A percentile compares a stretch with the other conserved stretches of the same genome.
phyloP scores from a whole-genome alignment of 2,888 invertebrate genomes.

The Lordiphosa andalusiaca region DNA sequence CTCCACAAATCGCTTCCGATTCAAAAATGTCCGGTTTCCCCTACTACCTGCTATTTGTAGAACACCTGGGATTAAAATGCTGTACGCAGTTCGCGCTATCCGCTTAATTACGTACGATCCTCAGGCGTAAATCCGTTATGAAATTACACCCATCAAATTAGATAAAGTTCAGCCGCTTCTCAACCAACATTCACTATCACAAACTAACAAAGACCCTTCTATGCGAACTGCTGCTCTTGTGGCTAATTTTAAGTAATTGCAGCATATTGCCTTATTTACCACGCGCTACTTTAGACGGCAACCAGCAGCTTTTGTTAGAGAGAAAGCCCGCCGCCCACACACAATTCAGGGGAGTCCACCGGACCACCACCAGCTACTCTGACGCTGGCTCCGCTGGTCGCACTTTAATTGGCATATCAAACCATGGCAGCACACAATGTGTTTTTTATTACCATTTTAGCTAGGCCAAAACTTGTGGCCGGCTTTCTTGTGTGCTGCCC shows the following conservation, averaged over 20 bases:
- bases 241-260: slow-evolving; percentile 69
- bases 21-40: too few relatives aligned
- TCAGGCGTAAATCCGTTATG: too few relatives aligned
- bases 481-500: slow-evolving; percentile 52
- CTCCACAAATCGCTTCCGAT: too few relatives aligned
- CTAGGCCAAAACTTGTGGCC: slow-evolving; percentile 47
- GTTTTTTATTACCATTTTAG: slow-evolving; percentile 56
- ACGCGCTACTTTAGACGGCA: slow-evolving; percentile 27
- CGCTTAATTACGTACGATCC: too few relatives aligned
- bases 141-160: too few relatives aligned
- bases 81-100: too few relatives aligned
- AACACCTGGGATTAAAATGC: too few relatives aligned
- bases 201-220: too few relatives aligned
- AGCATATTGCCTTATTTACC: slow-evolving; percentile 53
- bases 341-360: slow-evolving; percentile 12
- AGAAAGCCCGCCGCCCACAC: slow-evolving; percentile 52
- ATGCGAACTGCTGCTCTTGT: slow-evolving; percentile 21
- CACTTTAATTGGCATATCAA: slow-evolving; percentile 72
- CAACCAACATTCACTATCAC: too few relatives aligned
- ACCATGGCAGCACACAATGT: slow-evolving; percentile 44
- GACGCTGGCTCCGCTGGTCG: slow-evolving; percentile 47
- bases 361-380: background rate
- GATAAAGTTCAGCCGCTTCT: too few relatives aligned
- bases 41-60: too few relatives aligned
- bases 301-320: slow-evolving; percentile 19